Base-by-base conservation (phyloP, 2,888 invertebrate species). In the Brachyopa scutellaris region DNA sequence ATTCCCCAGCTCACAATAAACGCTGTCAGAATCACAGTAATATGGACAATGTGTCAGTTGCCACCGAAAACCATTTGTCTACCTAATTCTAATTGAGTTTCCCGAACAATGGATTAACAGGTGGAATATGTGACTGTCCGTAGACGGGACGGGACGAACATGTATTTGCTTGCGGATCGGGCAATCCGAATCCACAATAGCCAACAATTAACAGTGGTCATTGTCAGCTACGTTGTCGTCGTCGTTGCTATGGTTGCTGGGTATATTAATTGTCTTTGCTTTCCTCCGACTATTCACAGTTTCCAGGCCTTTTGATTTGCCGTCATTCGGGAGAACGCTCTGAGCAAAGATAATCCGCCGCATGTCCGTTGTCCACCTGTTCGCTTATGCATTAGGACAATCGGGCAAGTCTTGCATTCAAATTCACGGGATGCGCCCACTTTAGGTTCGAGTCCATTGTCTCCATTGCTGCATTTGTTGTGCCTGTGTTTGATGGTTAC, bases 41-140 rank as follows among this genome's bases (percentile, higher is more conserved):
- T 42, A 42, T 36, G 33, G 26, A 42, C 33, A 69, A 45, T 79
- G 67, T 74, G 62, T 74, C 49, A 74, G 55, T 57, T 69, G 57
- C 61, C 55, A 55, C 42, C 40, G 47, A 67, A 73, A 66, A 62
- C 47, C 74, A 67, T 69, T 67, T 79, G 62, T 74, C 67, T 69
- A 69, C 19, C 61, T 80, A 69, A 69, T 80, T 36, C 67, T 69
- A 74, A 80, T 80, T 74, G 67, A 74, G 74, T 80, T 80, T 80
- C 49, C 47, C 9, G 33, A 62, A 61, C 67, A 67, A 74, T 55
- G 38, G 67, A 73, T 74, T 80, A 74, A 80, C 79, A 80, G 69
- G 67, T 69, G 55, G 55, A 51, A 51, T 11, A 23, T 31, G 61
- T 47, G 13, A 21, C 17, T 51, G 13, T 26, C 26, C 6, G 26